Evolutionary conservation across 2,113 vertebrate genomes (phyloP).

Genomic region (Axis porcinus): DNA sequence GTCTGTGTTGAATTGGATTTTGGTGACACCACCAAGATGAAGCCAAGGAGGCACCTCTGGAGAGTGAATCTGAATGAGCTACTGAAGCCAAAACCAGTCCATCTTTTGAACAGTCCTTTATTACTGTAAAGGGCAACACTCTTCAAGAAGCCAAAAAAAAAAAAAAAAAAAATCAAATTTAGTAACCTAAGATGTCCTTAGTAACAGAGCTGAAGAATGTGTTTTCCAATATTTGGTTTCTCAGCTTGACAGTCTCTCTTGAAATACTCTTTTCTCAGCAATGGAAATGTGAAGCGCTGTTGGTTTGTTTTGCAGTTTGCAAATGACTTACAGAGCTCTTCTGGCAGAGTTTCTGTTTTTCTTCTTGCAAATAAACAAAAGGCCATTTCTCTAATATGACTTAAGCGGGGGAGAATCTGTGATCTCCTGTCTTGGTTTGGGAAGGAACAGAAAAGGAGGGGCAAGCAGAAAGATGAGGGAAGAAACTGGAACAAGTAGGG

Average conservation of each 20-base stretch:
- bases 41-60: not conserved
- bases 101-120: not conserved
- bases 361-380: slow-evolving; percentile 65
- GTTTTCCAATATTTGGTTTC: slow-evolving; percentile 72
- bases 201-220: slow-evolving; percentile 58
- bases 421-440: not conserved
- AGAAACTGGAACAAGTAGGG: not conserved
- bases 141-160: not conserved
- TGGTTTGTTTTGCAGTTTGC: slow-evolving; percentile 65
- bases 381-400: slow-evolving; percentile 39
- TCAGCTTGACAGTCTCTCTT: slow-evolving; percentile 62
- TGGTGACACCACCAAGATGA: not conserved
- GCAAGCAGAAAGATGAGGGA: not conserved
- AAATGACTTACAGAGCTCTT: slow-evolving; percentile 67
- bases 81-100: not conserved
- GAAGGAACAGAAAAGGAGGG: not conserved
- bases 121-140: slow-evolving; percentile 12
- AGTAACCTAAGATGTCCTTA: slow-evolving; percentile 55
- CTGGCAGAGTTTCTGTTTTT: slow-evolving; percentile 46
- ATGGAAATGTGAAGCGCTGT: slow-evolving; percentile 47
- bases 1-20: not conserved
- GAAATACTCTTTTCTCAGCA: slow-evolving; percentile 55
- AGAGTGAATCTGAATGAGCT: not conserved
- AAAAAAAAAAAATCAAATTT: slow-evolving; percentile 40
- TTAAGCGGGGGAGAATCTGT: not conserved